These are phyloP conservation scores for Pseudochirops cupreus DNA, from an alignment of 2,797 vertebrate species.

Conservation along the genomic window DNA sequence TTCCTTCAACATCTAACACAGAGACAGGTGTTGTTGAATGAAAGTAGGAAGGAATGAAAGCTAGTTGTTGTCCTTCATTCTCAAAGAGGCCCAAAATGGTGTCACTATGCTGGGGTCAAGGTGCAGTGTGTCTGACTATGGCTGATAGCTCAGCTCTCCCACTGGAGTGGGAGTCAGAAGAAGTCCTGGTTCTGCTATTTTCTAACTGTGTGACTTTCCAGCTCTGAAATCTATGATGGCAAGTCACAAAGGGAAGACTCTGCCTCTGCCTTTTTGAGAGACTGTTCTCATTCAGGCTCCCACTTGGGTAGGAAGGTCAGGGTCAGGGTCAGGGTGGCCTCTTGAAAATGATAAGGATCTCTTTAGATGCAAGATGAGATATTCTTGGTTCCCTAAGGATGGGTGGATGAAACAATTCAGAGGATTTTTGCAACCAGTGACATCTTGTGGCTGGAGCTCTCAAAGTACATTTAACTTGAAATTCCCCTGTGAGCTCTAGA, in stretches of 20 bases:
- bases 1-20: neutral
- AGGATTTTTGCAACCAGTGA: conserved; percentile 3
- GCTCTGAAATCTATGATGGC: neutral
- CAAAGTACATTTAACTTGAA: neutral
- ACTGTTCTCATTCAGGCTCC: neutral
- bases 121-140: neutral
- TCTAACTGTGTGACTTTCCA: neutral
- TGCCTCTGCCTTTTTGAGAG: neutral
- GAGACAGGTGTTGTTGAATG: neutral
- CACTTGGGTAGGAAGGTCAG: neutral
- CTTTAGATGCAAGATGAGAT: conserved; percentile 56
- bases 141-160: neutral
- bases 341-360: conserved; percentile 4
- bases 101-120: neutral
- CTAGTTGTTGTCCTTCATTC: neutral
- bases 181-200: neutral
- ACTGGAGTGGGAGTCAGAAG: neutral
- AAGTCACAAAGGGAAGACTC: neutral
- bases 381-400: neutral
- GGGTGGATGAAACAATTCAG: neutral
- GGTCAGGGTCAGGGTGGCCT: conserved; percentile 17
- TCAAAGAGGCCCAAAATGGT: neutral
- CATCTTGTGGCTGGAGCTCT: conserved; percentile 44
- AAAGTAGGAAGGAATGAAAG: neutral
- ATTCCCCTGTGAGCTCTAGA: neutral